Percentiles rank a stretch among this genome's conserved stretches.
phyloP scores from a whole-genome alignment of 2,113 vertebrate genomes.

The Acrocephalus arundinaceus region DNA sequence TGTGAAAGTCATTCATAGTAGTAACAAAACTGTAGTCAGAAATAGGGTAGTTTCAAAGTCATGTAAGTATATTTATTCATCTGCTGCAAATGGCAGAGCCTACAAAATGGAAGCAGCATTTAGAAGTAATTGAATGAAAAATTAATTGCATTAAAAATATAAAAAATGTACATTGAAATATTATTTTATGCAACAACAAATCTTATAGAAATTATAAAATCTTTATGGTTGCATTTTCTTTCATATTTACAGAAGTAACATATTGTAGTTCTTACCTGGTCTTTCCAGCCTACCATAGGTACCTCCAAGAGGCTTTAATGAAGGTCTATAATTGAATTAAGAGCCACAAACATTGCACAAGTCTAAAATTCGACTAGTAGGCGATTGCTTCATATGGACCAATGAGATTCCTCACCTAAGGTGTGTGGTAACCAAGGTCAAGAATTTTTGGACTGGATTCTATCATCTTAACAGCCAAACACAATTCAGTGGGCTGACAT shows the following conservation, averaged over 20 bases:
- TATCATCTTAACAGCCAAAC: neutral
- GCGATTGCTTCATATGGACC: neutral
- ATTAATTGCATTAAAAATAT: neutral
- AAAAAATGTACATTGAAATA: neutral
- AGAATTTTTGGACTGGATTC: neutral
- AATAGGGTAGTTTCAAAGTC: conserved; percentile 79
- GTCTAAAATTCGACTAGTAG: neutral
- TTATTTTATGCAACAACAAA: neutral
- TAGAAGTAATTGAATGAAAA: neutral
- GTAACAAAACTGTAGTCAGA: conserved; percentile 72
- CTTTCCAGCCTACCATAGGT: neutral
- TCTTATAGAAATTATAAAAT: neutral
- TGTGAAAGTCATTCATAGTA: conserved; percentile 82
- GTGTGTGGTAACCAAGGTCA: neutral
- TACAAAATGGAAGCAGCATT: neutral
- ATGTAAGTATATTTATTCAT: conserved; percentile 59
- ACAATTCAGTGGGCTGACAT: neutral
- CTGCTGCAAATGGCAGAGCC: conserved; percentile 47
- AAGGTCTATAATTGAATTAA: neutral
- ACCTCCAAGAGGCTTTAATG: neutral
- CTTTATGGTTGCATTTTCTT: neutral
- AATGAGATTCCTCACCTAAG: neutral
- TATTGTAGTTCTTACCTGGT: neutral
- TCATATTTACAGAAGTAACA: neutral
- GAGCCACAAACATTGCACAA: neutral